Conservation (phyloP, 2,113 vertebrate species). For the Dascyllus trimaculatus region DNA sequence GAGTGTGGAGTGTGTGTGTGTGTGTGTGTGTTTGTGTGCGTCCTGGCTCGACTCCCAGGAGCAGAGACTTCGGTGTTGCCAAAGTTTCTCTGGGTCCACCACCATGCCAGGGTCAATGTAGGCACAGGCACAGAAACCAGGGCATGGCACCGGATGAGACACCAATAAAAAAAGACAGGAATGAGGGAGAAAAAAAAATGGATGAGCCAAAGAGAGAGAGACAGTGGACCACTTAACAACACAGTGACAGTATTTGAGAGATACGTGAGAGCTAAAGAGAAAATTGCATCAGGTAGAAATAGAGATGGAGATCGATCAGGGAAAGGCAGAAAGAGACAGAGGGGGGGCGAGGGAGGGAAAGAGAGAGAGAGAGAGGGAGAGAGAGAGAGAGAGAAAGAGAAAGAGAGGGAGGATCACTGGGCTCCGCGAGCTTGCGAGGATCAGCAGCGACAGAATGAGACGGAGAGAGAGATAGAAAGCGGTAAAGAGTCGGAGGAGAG, state of each 20-base stretch:
- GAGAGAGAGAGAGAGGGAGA: constrained; percentile 45
- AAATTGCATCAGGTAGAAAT: constrained; percentile 27
- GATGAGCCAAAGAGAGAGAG: neutral
- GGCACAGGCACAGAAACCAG: constrained; percentile 40
- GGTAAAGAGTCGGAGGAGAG: constrained; percentile 58
- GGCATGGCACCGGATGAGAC: constrained; percentile 48
- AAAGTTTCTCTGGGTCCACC: constrained; percentile 71
- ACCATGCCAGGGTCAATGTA: constrained; percentile 63
- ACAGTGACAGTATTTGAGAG: constrained; percentile 18
- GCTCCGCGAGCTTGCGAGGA: constrained; percentile 64
- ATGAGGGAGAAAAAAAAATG: neutral
- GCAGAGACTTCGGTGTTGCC: constrained; percentile 63
- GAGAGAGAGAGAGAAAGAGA: too few relatives aligned
- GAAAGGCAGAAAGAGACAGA: neutral
- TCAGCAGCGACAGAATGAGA: constrained; percentile 75
- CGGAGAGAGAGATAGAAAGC: constrained; percentile 65
- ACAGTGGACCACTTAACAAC: constrained; percentile 8
- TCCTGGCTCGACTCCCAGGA: constrained; percentile 65
- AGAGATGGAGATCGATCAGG: constrained; percentile 41
- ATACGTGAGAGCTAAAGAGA: constrained; percentile 32
- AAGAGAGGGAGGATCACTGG: constrained; percentile 67
- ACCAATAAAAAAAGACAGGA: neutral
- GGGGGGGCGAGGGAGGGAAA: constrained; percentile 27
- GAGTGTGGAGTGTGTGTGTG: constrained; percentile 51
- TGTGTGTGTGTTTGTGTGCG: constrained; percentile 55